Evolutionary conservation across 2,797 vertebrate species (phyloP).

Genomic region (Enteromius thamalakanensis): DNA sequence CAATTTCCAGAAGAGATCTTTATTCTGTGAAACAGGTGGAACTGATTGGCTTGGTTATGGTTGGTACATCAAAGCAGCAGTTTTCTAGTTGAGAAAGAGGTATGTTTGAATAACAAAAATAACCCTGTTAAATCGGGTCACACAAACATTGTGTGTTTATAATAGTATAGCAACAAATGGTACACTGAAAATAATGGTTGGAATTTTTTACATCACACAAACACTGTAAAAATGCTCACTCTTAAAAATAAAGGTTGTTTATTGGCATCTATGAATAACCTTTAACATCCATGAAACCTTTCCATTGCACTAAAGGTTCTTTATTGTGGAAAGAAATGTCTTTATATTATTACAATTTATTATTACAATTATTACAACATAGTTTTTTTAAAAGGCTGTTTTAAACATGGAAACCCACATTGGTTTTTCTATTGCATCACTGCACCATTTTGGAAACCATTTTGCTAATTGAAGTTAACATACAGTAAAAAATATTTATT

Average conservation of each 20-base stretch:
- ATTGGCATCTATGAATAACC: neutral
- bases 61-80: neutral
- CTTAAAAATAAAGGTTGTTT: neutral
- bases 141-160: neutral
- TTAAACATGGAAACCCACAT: neutral
- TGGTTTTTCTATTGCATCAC: neutral
- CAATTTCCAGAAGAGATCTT: constrained; percentile 10
- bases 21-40: constrained; percentile 9
- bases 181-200: neutral
- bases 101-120: constrained; percentile 22
- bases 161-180: constrained; percentile 6
- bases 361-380: neutral
- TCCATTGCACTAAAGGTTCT: neutral
- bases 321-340: neutral
- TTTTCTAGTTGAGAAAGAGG: neutral
- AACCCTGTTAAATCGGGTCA: constrained; percentile 9
- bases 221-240: neutral
- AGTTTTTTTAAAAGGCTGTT: neutral
- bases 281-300: neutral
- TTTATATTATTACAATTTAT: neutral
- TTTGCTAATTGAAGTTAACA: neutral
- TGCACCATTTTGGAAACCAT: neutral
- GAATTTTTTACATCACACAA: neutral
- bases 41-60: constrained; percentile 14
- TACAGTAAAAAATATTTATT: neutral